Evolutionary conservation across 2,888 invertebrate genomes (phyloP).

Genomic region (Xylota segnis): DNA sequence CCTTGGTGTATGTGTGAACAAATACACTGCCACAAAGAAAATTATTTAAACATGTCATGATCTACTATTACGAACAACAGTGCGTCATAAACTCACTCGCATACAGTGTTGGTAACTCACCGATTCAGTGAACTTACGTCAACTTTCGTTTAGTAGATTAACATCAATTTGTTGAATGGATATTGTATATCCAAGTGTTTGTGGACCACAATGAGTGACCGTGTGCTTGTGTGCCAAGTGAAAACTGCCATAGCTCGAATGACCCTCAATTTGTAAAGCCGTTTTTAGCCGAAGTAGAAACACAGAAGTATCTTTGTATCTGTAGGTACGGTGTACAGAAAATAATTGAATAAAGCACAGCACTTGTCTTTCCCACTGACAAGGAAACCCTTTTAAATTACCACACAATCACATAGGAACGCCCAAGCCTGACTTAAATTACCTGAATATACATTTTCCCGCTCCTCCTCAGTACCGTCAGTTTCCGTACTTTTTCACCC

Average conservation of each 20-base stretch:
- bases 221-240: background rate
- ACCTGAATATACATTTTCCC: slow-evolving; percentile 25
- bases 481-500: slow-evolving; percentile 23
- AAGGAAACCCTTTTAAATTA: slow-evolving; percentile 37
- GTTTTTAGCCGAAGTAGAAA: background rate
- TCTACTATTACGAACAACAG: slow-evolving; percentile 36
- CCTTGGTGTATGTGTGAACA: background rate
- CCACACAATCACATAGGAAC: background rate
- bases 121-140: slow-evolving; percentile 49
- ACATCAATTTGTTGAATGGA: slow-evolving; percentile 47
- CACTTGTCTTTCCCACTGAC: slow-evolving; percentile 34
- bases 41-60: slow-evolving; percentile 36
- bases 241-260: background rate
- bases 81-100: slow-evolving; percentile 46
- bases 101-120: slow-evolving; percentile 10
- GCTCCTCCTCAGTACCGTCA: background rate
- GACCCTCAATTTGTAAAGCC: slow-evolving; percentile 20
- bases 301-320: background rate
- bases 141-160: slow-evolving; percentile 44
- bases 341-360: slow-evolving; percentile 27
- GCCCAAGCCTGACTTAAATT: slow-evolving; percentile 10
- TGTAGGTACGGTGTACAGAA: background rate
- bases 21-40: slow-evolving; percentile 14
- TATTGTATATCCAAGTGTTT: background rate
- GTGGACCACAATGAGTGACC: slow-evolving; percentile 18